Evolutionary conservation across 2,888 invertebrate species (phyloP).

Genomic region (Luperina testacea): DNA sequence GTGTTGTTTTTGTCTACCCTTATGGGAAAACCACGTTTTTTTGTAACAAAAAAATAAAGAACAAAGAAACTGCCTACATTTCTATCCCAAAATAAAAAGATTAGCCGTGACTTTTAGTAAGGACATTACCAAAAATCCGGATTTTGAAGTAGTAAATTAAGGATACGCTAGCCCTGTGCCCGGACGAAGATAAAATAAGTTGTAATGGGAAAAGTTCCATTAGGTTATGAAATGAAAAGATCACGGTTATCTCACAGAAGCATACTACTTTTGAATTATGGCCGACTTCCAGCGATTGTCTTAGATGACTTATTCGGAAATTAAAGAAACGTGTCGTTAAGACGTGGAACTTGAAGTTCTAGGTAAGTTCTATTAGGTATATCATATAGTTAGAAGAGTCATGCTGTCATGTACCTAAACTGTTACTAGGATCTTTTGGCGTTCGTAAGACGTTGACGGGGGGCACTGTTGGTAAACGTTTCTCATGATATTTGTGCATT

Average conservation of each 20-base stretch:
- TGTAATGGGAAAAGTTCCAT: conserved; percentile 88
- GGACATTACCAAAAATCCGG: conserved; percentile 69
- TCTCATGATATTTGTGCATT: not conserved
- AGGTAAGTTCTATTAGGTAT: not conserved
- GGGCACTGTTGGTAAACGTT: not conserved
- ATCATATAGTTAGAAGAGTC: not conserved
- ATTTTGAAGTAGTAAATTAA: conserved; percentile 80
- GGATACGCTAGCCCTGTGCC: conserved; percentile 65
- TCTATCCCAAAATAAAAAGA: conserved; percentile 6
- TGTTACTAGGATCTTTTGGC: not conserved
- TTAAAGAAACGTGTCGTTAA: conserved; percentile 25
- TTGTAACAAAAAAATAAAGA: not conserved
- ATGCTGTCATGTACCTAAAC: not conserved
- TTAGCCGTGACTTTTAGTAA: conserved; percentile 24
- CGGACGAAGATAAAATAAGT: conserved; percentile 81
- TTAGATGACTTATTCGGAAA: conserved; percentile 62
- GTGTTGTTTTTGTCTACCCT: not conserved
- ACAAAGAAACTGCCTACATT: not conserved
- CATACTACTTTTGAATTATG: conserved; percentile 85
- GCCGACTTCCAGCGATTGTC: conserved; percentile 74
- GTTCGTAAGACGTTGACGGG: not conserved
- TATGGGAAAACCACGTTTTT: not conserved
- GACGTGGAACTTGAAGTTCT: not conserved
- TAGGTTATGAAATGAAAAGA: conserved; percentile 87
- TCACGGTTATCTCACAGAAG: conserved; percentile 81